phyloP scores from a whole-genome alignment of 2,888 invertebrate species.

The Brachyopa scutellaris region DNA sequence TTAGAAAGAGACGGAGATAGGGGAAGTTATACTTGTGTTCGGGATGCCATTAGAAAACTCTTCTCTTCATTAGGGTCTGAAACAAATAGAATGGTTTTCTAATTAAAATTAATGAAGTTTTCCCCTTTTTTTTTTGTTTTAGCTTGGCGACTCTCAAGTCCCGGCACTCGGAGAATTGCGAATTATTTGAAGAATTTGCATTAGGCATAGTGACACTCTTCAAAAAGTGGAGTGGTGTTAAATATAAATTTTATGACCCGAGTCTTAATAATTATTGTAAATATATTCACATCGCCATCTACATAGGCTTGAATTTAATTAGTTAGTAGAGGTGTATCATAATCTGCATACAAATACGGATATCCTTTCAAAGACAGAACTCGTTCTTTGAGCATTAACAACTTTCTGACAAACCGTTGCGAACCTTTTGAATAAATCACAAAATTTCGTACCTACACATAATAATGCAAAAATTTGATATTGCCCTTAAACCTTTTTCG shows the following conservation, averaged over 20 bases:
- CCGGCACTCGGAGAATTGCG: not conserved
- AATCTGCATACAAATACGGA: constrained; percentile 34
- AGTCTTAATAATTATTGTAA: constrained; percentile 10
- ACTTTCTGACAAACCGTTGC: constrained; percentile 17
- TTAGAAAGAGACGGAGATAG: not conserved
- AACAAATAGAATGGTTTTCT: constrained; percentile 62
- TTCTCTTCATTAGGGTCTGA: constrained; percentile 57
- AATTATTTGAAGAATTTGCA: constrained; percentile 29
- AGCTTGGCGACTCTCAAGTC: too few relatives aligned
- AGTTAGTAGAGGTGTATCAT: constrained; percentile 30
- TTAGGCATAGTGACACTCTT: constrained; percentile 6
- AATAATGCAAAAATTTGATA: constrained; percentile 29
- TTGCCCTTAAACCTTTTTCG: constrained; percentile 23
- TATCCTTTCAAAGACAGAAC: constrained; percentile 25
- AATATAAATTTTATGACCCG: not conserved
- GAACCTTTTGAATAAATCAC: constrained; percentile 51
- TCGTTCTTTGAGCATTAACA: constrained; percentile 11
- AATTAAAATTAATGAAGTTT: constrained; percentile 70
- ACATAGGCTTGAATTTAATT: constrained; percentile 28
- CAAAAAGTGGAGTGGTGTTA: not conserved
- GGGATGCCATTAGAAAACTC: constrained; percentile 46
- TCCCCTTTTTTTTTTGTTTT: not conserved
- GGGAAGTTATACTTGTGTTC: constrained; percentile 14
- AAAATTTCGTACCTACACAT: constrained; percentile 39
- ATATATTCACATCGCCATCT: constrained; percentile 29